A percentile compares a stretch with the other conserved stretches of the same genome.
Conservation (phyloP, 1,140 invertebrate genomes). For the Brachystomella parvula region DNA sequence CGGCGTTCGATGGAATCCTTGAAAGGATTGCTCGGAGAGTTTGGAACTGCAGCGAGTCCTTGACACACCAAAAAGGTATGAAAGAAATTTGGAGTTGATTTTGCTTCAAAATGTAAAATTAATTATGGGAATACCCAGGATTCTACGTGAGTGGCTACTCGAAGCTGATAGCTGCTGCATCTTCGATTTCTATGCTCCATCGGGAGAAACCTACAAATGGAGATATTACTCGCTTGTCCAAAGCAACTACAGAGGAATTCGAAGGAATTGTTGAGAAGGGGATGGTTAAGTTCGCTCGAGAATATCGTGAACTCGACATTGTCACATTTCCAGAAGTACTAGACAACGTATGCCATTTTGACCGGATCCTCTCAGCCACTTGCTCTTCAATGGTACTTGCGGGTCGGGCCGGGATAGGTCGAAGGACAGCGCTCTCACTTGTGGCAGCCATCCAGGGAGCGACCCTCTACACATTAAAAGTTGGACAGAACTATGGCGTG, state of each 20-base stretch:
- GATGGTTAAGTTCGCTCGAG: constrained; percentile 57
- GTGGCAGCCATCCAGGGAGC: constrained; percentile 63
- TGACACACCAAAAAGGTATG: too few relatives aligned
- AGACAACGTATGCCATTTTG: constrained; percentile 54
- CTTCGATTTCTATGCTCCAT: too few relatives aligned
- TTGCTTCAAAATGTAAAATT: too few relatives aligned
- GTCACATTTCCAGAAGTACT: constrained; percentile 59
- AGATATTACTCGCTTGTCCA: constrained; percentile 44
- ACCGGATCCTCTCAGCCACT: constrained; percentile 53
- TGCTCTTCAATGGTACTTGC: constrained; percentile 63
- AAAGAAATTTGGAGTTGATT: too few relatives aligned
- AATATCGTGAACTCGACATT: constrained; percentile 51
- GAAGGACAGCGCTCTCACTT: constrained; percentile 63
- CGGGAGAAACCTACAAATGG: too few relatives aligned
- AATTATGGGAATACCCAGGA: too few relatives aligned
- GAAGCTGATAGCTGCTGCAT: too few relatives aligned
- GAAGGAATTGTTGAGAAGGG: constrained; percentile 54
- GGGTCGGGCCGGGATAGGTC: constrained; percentile 67
- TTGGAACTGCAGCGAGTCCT: too few relatives aligned
- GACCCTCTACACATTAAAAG: constrained; percentile 55
- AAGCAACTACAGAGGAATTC: constrained; percentile 52
- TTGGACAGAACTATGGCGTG: constrained; percentile 50
- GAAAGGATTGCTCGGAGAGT: too few relatives aligned
- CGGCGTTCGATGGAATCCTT: too few relatives aligned
- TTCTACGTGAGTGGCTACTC: too few relatives aligned